Evolutionary conservation across 1,140 invertebrate genomes (phyloP), one percentile per base, ranked within the genome.

Genomic region (Vanessa tameamea): DNA sequence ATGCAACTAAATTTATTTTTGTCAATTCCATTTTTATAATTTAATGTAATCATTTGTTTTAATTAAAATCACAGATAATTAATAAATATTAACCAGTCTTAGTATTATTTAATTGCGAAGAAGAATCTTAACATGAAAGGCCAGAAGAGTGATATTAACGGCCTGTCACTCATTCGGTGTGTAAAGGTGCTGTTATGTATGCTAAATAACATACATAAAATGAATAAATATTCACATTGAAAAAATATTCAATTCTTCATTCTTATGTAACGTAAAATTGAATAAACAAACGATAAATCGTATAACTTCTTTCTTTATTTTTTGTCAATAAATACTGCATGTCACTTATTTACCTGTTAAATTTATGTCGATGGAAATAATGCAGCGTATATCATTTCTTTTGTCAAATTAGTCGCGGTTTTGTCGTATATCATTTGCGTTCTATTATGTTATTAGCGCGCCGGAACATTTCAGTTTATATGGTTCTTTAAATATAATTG

Each of bases 371-470:
- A 31, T 47, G 51, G 20, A 61, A 59, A 69, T 69, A 69, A 69
- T 69, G 37, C 47, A 3, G 31, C 53, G 69, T 69, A 74, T 69
- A 64, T 69, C 61, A 69, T 69, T 63, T 61, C 59, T 43, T 64
- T 55, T 64, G 65, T 53, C 48, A 69, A 74, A 74, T 74, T 69
- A 74, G 72, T 74, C 72, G 31, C 8, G 66, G 69, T 53, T 48
- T 69, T 69, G 50, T 47, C 43, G 64, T 74, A 69, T 48, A 74
- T 74, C 72, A 63, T 20, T 4, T 31, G 16, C 16, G 61, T 64
- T 66, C 43, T n/a, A 59, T 69, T 57, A 47, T 68, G 53, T 23
- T 53, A 67, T 67, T 67, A 43, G 23, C 26, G n/a, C 12, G 50
- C 37, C 26, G 7, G 50, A 43, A 43, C 31, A 53, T 67, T 53